These are phyloP conservation scores for Cygnus buccinator DNA, from an alignment of 2,113 vertebrate species.

Conservation along the genomic window DNA sequence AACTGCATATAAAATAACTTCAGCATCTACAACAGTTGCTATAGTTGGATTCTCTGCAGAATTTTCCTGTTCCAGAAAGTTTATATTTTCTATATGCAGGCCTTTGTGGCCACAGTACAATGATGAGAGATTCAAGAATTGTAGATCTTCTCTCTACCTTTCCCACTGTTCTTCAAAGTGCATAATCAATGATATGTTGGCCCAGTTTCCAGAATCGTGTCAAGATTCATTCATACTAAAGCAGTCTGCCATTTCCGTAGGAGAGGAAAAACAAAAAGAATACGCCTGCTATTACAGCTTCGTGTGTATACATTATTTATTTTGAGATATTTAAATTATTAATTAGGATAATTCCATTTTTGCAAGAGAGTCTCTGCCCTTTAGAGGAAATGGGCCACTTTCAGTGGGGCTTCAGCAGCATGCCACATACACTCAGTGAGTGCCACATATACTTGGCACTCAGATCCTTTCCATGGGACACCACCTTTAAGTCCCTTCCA, in stretches of 20 bases:
- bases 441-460: not conserved
- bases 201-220: conserved; percentile 50
- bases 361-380: conserved; percentile 17
- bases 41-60: not conserved
- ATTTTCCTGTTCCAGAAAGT: conserved; percentile 8
- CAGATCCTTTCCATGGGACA: not conserved
- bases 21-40: not conserved
- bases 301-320: conserved; percentile 66
- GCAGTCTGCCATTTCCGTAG: conserved; percentile 37
- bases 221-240: conserved; percentile 63
- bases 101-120: not conserved
- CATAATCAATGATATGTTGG: conserved; percentile 62
- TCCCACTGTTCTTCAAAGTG: conserved; percentile 55
- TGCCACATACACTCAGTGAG: not conserved
- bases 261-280: conserved; percentile 54
- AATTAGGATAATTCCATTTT: conserved; percentile 61
- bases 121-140: not conserved
- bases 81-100: not conserved
- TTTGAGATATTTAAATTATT: conserved; percentile 70
- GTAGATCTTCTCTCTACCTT: conserved; percentile 33
- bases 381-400: not conserved
- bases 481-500: not conserved
- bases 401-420: not conserved
- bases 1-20: conserved; percentile 10
- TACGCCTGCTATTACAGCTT: conserved; percentile 57